Percentiles rank a stretch among this genome's conserved stretches.
Conservation (phyloP, 2,888 invertebrate species). For the Thelaira solivaga region DNA sequence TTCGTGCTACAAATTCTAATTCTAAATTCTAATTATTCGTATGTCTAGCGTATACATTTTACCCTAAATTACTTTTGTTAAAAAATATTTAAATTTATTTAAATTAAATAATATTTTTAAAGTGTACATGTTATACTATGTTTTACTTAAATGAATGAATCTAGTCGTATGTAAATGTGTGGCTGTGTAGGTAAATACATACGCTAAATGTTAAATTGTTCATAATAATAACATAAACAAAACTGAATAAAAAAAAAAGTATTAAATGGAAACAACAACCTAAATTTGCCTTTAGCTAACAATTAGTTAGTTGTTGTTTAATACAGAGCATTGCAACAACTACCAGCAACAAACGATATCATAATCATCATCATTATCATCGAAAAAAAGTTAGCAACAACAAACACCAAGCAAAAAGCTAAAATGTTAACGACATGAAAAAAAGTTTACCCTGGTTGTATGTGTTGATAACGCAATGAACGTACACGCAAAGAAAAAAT, state of each 20-base stretch:
- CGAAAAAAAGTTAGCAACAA: not conserved
- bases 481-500: no score
- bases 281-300: slow-evolving; percentile 50
- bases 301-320: slow-evolving; percentile 58
- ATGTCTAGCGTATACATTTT: no score
- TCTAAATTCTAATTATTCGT: no score
- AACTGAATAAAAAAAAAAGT: not conserved
- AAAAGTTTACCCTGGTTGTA: slow-evolving; percentile 30
- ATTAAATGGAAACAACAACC: slow-evolving; percentile 24
- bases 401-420: slow-evolving; percentile 1
- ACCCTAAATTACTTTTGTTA: no score
- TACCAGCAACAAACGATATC: not conserved
- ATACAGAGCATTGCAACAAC: slow-evolving; percentile 22
- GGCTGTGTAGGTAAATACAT: not conserved
- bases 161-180: not conserved
- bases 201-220: slow-evolving; percentile 55
- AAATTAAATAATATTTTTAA: not conserved
- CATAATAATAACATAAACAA: slow-evolving; percentile 37
- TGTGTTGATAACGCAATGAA: slow-evolving; percentile 22
- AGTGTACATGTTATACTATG: not conserved
- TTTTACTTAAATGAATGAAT: no score
- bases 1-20: no score
- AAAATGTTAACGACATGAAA: slow-evolving; percentile 4
- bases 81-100: no score
- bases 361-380: not conserved